These are phyloP conservation scores for Tragelaphus scriptus DNA, from an alignment of 2,113 vertebrate species.

Conservation along the genomic window DNA sequence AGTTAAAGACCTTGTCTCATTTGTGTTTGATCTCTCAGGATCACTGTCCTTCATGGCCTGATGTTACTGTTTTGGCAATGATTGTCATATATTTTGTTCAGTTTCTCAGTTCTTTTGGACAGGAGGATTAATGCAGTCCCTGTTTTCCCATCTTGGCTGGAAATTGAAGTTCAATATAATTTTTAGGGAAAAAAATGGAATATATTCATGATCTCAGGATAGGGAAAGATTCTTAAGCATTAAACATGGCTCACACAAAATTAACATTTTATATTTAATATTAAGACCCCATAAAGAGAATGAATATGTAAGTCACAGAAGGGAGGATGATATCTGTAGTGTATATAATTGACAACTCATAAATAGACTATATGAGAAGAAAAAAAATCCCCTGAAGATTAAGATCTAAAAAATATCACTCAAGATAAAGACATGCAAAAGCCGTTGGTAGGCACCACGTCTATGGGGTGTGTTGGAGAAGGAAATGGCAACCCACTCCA, in stretches of 20 bases:
- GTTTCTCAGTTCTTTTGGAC: neutral
- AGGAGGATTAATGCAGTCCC: neutral
- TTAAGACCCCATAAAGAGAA: neutral
- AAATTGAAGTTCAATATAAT: neutral
- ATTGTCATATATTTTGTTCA: neutral
- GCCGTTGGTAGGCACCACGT: neutral
- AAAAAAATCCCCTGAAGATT: neutral
- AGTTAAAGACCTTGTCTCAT: neutral
- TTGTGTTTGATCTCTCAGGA: neutral
- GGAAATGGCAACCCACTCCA: no score
- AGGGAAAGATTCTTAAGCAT: neutral
- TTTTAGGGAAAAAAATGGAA: neutral
- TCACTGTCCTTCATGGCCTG: neutral
- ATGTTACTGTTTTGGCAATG: neutral
- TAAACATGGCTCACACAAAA: neutral
- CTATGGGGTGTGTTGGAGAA: no score
- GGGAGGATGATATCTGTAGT: neutral
- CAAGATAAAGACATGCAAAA: neutral
- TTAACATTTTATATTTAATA: neutral
- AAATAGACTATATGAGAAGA: neutral
- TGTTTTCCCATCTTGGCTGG: neutral
- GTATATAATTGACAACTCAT: neutral
- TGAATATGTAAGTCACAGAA: neutral
- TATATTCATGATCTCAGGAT: neutral
- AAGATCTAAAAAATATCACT: neutral